phyloP scores from a whole-genome alignment of 2,888 invertebrate genomes.

The Thereva unica region DNA sequence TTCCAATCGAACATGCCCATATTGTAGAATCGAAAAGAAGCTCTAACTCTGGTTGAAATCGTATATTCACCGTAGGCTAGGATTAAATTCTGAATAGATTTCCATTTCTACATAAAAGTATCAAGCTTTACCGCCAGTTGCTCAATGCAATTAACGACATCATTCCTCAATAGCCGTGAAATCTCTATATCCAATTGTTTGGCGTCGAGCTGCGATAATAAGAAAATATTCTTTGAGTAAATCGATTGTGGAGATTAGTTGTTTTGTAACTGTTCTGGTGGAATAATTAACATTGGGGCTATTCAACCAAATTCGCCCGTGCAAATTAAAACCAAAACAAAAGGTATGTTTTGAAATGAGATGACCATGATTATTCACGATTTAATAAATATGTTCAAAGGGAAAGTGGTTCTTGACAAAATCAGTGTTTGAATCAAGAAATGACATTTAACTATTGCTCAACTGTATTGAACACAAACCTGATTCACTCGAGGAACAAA shows the following conservation, averaged over 20 bases:
- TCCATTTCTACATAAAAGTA: conserved; percentile 23
- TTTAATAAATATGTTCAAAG: too few species aligned
- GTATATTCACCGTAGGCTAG: conserved; percentile 66
- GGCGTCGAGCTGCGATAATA: conserved; percentile 72
- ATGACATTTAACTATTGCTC: background rate
- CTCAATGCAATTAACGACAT: conserved; percentile 67
- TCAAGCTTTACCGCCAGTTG: conserved; percentile 65
- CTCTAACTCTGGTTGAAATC: conserved; percentile 72
- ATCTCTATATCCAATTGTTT: conserved; percentile 80
- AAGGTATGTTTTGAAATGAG: too few species aligned
- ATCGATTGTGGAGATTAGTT: background rate
- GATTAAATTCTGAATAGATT: conserved; percentile 46
- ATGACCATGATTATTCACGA: too few species aligned
- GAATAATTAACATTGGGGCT: too few species aligned
- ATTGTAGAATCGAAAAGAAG: conserved; percentile 68
- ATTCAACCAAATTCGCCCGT: too few species aligned
- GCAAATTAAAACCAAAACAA: too few species aligned
- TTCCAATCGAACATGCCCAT: conserved; percentile 71
- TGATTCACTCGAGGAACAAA: conserved; percentile 60
- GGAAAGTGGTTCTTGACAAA: too few species aligned
- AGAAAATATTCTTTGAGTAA: background rate
- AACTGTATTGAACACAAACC: conserved; percentile 46
- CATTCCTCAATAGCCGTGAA: conserved; percentile 69
- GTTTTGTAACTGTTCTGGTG: too few species aligned
- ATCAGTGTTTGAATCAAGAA: background rate